Evolutionary conservation across 2,797 vertebrate genomes (phyloP).

Genomic region (Scarus forsteni): DNA sequence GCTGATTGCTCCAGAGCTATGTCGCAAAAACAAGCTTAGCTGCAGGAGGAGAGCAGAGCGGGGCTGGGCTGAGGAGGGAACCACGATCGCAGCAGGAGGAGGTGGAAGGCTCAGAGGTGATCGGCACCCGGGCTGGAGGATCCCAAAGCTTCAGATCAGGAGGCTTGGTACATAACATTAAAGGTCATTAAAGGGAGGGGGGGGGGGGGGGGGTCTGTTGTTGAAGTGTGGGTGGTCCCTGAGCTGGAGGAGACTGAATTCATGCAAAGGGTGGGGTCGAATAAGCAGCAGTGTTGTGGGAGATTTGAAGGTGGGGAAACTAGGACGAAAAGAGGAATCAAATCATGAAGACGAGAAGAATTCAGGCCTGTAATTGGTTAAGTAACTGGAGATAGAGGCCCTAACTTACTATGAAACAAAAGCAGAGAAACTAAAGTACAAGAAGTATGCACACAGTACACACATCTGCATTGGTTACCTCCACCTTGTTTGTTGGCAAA

Average conservation of each 20-base stretch:
- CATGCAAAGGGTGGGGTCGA: slow-evolving; percentile 31
- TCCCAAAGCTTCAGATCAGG: slow-evolving; percentile 58
- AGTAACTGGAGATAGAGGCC: neutral
- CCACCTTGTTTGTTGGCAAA: no score
- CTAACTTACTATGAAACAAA: no score
- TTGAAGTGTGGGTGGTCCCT: slow-evolving; percentile 55
- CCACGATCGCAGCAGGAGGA: slow-evolving; percentile 33
- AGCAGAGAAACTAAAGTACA: no score
- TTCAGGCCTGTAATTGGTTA: neutral
- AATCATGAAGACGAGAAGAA: neutral
- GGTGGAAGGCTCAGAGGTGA: slow-evolving; percentile 30
- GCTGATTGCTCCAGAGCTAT: slow-evolving; percentile 82
- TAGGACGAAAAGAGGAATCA: neutral
- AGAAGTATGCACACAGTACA: no score
- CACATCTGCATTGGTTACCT: no score
- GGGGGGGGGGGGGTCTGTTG: slow-evolving; percentile 26
- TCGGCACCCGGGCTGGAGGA: slow-evolving; percentile 57
- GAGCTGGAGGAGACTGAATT: slow-evolving; percentile 30
- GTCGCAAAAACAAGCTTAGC: slow-evolving; percentile 83
- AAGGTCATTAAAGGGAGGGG: slow-evolving; percentile 55
- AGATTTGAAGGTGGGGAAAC: slow-evolving; percentile 26
- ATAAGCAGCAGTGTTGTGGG: neutral
- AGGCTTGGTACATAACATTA: slow-evolving; percentile 61
- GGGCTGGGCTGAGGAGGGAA: slow-evolving; percentile 73
- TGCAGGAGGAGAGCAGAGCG: slow-evolving; percentile 79